Percentiles rank a stretch among this genome's conserved stretches.
Conservation (phyloP, 2,797 vertebrate species). For the Gastrophryne carolinensis region DNA sequence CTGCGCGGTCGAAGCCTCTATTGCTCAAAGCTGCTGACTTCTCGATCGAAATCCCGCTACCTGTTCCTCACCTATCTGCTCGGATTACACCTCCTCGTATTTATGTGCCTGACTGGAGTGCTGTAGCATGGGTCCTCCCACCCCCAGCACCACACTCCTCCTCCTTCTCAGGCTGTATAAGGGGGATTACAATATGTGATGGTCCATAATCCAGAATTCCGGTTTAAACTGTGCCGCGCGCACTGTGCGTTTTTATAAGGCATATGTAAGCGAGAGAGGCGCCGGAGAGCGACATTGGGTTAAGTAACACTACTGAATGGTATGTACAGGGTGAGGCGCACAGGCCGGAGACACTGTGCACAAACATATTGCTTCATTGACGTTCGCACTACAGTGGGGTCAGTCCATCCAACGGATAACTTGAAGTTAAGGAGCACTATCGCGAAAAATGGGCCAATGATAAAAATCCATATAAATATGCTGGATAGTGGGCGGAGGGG, state of each 20-base stretch:
- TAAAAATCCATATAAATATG: too few species aligned
- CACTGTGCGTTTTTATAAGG: not conserved
- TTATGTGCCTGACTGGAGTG: conserved; percentile 79
- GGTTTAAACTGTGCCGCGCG: not conserved
- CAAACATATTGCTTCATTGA: not conserved
- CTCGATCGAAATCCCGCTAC: conserved; percentile 80
- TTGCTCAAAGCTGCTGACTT: conserved; percentile 82
- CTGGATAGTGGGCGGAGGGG: too few species aligned
- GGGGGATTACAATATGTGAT: not conserved
- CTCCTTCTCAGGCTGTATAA: not conserved
- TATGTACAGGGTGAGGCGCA: not conserved
- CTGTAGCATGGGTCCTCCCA: conserved; percentile 63
- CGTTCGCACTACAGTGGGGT: not conserved
- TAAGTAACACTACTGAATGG: conserved; percentile 1
- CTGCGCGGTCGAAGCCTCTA: conserved; percentile 82
- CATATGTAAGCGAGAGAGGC: not conserved
- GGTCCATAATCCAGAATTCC: not conserved
- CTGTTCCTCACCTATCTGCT: conserved; percentile 82
- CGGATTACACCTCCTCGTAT: conserved; percentile 72
- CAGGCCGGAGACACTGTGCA: not conserved
- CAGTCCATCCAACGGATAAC: too few species aligned
- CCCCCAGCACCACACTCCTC: conserved; percentile 3
- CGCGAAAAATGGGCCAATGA: too few species aligned
- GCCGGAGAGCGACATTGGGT: not conserved
- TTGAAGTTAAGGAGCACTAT: too few species aligned